A percentile compares a stretch with the other conserved stretches of the same genome.
phyloP scores from a whole-genome alignment of 2,888 invertebrate genomes.

The Hypomecis punctinalis region DNA sequence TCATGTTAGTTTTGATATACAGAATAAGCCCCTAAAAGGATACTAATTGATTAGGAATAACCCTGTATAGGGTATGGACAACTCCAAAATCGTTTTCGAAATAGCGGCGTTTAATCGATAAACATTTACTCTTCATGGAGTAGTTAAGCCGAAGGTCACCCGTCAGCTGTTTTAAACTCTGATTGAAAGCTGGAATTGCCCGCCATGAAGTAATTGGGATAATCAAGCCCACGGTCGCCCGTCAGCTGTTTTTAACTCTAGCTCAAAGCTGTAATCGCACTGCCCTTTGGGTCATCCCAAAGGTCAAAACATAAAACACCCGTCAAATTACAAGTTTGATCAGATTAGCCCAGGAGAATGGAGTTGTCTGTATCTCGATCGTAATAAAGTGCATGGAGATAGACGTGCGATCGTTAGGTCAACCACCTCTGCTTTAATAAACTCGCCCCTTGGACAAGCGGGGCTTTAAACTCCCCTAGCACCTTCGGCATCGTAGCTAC shows the following conservation, averaged over 20 bases:
- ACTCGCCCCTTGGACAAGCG: conserved; percentile 4
- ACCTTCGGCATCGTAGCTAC: neutral
- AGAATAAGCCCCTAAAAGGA: too few species aligned
- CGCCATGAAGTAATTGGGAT: too few species aligned
- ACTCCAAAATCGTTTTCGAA: too few species aligned
- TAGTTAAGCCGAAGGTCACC: too few species aligned
- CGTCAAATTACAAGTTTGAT: conserved; percentile 24
- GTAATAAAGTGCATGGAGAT: conserved; percentile 30
- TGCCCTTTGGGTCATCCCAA: neutral
- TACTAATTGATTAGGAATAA: too few species aligned
- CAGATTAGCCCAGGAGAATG: conserved; percentile 25
- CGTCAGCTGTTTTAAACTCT: neutral
- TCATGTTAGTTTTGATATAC: too few species aligned
- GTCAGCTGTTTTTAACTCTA: neutral
- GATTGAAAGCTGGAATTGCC: conserved; percentile 6
- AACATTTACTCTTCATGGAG: too few species aligned
- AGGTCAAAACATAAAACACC: conserved; percentile 28
- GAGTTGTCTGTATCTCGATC: conserved; percentile 15
- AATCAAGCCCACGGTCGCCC: too few species aligned
- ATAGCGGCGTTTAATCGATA: too few species aligned
- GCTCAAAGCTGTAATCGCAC: conserved; percentile 6
- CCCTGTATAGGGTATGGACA: too few species aligned
- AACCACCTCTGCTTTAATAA: conserved; percentile 31
- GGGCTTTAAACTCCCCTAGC: conserved; percentile 19
- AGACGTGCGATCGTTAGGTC: conserved; percentile 36